Evolutionary conservation across 1,140 invertebrate species (phyloP).

Genomic region (Danaus plexippus): DNA sequence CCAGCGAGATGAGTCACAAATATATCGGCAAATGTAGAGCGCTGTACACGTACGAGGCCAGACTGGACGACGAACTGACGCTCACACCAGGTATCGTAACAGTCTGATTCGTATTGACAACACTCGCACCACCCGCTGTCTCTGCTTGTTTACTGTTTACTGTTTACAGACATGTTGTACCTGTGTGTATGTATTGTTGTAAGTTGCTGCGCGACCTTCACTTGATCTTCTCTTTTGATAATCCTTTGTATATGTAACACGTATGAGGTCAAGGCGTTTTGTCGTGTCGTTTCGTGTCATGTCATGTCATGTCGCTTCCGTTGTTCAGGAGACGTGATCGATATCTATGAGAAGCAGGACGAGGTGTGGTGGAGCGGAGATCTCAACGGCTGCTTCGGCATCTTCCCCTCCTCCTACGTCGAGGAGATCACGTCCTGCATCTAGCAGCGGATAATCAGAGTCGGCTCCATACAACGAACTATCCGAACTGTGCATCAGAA

Average conservation of each 20-base stretch:
- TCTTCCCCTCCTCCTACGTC: slow-evolving; percentile 95
- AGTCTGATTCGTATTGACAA: slow-evolving; percentile 18
- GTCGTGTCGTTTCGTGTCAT: no score
- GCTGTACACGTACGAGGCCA: slow-evolving; percentile 90
- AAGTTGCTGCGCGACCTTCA: no score
- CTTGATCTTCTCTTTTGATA: no score
- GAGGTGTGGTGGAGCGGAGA: slow-evolving; percentile 97
- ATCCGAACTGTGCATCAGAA: no score
- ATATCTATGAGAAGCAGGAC: slow-evolving; percentile 91
- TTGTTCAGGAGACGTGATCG: slow-evolving; percentile 84
- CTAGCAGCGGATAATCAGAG: no score
- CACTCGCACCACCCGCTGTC: background rate
- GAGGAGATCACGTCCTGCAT: slow-evolving; percentile 75
- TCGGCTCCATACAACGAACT: no score
- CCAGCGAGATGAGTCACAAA: slow-evolving; percentile 33
- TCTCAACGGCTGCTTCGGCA: slow-evolving; percentile 86
- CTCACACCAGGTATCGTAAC: slow-evolving; percentile 77
- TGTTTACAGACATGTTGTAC: no score
- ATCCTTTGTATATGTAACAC: no score
- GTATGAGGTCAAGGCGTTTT: no score
- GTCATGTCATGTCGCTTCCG: no score
- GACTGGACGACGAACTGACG: slow-evolving; percentile 89
- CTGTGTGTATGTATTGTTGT: no score
- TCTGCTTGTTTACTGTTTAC: no score
- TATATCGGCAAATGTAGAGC: slow-evolving; percentile 81